phyloP scores from a whole-genome alignment of 2,797 vertebrate genomes.

The Siniperca obscura region DNA sequence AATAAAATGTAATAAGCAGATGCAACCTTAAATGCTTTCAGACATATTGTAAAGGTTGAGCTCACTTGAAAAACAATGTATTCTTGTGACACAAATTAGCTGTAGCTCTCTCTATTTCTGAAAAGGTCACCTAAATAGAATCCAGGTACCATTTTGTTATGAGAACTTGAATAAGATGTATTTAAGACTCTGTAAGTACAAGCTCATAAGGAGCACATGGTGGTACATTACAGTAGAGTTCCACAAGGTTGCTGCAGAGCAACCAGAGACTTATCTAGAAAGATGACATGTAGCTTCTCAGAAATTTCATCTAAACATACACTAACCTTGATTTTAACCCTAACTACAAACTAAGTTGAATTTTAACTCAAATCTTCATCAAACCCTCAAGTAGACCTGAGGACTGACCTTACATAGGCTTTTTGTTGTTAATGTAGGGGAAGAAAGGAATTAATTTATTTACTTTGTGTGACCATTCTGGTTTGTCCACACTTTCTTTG shows the following conservation, averaged over 20 bases:
- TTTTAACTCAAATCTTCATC: background rate
- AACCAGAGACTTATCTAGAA: background rate
- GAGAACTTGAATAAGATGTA: background rate
- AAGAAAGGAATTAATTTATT: background rate
- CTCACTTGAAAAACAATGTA: constrained; percentile 27
- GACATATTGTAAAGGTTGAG: constrained; percentile 43
- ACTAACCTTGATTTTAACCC: background rate
- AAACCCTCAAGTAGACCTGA: background rate
- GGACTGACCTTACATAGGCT: too few species aligned
- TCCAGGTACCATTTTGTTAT: constrained; percentile 21
- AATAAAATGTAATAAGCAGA: constrained; percentile 13
- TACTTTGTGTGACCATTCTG: background rate
- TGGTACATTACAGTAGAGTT: background rate
- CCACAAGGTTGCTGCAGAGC: background rate
- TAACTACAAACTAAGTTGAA: background rate
- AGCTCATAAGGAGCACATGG: background rate
- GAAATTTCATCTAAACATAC: background rate
- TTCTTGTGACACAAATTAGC: constrained; percentile 29
- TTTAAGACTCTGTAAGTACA: background rate
- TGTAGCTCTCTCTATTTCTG: constrained; percentile 16
- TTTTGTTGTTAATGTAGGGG: too few species aligned
- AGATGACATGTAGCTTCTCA: background rate
- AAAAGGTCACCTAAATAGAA: constrained; percentile 49
- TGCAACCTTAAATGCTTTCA: constrained; percentile 30
- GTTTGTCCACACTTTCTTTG: background rate